Percentiles rank a stretch among this genome's conserved stretches.
These are phyloP conservation scores for Dicrurus megarhynchus DNA, from an alignment of 2,113 vertebrate genomes.

Conservation along the genomic window DNA sequence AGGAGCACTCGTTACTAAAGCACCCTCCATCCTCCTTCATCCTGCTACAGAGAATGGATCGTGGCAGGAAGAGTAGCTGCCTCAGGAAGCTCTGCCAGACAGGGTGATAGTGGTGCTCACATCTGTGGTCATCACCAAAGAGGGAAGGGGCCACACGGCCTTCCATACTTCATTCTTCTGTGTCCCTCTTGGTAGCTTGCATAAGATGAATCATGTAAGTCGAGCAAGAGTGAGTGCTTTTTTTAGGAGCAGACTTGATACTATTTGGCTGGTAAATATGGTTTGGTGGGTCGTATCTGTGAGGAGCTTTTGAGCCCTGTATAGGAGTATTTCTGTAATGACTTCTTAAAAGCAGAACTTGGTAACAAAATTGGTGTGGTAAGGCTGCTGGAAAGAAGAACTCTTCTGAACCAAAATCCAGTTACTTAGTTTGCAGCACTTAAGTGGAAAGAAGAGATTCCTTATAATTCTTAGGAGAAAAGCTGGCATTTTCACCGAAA, in stretches of 20 bases:
- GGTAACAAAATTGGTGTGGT: background rate
- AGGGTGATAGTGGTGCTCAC: background rate
- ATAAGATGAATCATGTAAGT: background rate
- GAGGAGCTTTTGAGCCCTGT: background rate
- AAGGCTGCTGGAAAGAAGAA: background rate
- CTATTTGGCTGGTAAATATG: background rate
- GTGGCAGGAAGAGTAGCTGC: background rate
- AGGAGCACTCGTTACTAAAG: background rate
- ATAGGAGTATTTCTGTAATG: background rate
- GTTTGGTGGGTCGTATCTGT: background rate
- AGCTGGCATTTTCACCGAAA: background rate
- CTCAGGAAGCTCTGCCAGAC: background rate
- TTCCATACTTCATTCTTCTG: background rate
- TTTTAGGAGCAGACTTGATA: background rate
- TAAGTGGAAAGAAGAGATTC: background rate
- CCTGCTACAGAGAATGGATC: accelerated
- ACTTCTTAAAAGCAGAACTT: background rate
- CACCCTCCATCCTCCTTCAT: background rate
- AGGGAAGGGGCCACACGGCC: background rate
- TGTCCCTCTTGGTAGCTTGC: background rate
- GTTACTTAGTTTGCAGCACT: background rate
- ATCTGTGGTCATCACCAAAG: background rate
- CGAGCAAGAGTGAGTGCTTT: background rate
- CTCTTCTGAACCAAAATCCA: background rate
- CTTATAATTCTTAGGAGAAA: background rate